A percentile compares a stretch with the other conserved stretches of the same genome.
Conservation (phyloP, 2,888 invertebrate genomes). For the Drosophila gaucha region DNA sequence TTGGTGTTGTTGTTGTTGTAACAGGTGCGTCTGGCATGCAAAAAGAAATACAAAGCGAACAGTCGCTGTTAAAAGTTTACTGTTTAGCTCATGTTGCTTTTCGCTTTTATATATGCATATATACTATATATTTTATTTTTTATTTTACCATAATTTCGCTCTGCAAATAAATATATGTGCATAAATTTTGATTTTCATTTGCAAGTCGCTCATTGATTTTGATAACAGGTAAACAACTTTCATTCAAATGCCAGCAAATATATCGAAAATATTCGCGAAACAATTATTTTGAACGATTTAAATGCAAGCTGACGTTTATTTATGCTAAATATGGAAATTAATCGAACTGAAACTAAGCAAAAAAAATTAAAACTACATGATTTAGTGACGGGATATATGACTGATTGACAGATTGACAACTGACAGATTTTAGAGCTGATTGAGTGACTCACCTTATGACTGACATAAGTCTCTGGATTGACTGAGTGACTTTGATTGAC, state of each 20-base stretch:
- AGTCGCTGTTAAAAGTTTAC: constrained; percentile 64
- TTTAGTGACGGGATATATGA: too few relatives aligned
- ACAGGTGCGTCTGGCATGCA: constrained; percentile 50
- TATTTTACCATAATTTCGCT: constrained; percentile 48
- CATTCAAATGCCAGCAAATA: neutral
- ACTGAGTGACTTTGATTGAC: neutral
- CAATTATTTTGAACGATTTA: constrained; percentile 1
- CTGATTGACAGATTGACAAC: too few relatives aligned
- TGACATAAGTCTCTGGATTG: neutral
- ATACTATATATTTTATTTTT: constrained; percentile 11
- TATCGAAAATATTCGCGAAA: constrained; percentile 16
- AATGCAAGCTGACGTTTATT: constrained; percentile 19
- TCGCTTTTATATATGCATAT: too few relatives aligned
- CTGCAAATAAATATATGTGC: constrained; percentile 26
- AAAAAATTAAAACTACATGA: neutral
- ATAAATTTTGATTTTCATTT: constrained; percentile 30
- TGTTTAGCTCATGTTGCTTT: constrained; percentile 51
- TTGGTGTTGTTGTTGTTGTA: constrained; percentile 32
- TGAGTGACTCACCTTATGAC: neutral
- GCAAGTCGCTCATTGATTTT: constrained; percentile 37
- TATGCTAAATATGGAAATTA: constrained; percentile 7
- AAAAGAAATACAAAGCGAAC: constrained; percentile 26
- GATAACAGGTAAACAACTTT: constrained; percentile 20
- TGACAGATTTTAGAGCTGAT: too few relatives aligned
- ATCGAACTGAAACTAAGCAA: neutral